A percentile compares a stretch with the other conserved stretches of the same genome.
Evolutionary conservation across 2,797 vertebrate genomes (phyloP).

Genomic region (Sebastes alutus): DNA sequence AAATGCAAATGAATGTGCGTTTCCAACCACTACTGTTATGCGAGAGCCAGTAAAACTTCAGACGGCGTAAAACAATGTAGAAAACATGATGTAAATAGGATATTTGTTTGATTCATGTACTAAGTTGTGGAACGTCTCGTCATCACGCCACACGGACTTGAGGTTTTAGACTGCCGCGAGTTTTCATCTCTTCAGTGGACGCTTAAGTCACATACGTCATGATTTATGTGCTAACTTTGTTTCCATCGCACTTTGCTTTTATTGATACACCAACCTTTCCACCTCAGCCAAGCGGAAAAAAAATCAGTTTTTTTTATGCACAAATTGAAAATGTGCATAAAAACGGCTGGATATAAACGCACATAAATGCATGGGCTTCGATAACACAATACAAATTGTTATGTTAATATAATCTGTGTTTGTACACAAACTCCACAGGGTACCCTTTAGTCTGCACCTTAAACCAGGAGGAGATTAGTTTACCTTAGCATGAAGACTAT

Average conservation of each 20-base stretch:
- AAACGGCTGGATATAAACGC: too few species aligned
- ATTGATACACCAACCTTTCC: not conserved
- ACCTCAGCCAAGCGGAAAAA: rapidly evolving
- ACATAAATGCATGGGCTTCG: not conserved
- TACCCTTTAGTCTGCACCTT: not conserved
- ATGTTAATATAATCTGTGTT: not conserved
- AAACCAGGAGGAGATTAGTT: not conserved
- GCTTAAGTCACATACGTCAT: not conserved
- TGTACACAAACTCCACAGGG: not conserved
- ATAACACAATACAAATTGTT: not conserved
- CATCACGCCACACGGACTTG: not conserved
- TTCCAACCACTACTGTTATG: not conserved
- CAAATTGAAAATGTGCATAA: too few species aligned
- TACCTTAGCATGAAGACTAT: not conserved
- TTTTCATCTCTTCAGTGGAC: not conserved
- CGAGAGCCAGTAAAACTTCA: not conserved
- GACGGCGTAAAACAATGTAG: not conserved
- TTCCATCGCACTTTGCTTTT: not conserved
- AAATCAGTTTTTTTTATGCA: too few species aligned
- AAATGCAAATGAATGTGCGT: too few species aligned
- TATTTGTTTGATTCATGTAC: not conserved
- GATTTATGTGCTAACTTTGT: not conserved
- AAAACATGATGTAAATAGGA: not conserved
- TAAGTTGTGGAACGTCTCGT: not conserved
- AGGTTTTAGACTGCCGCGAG: not conserved